Evolutionary conservation across 2,797 vertebrate species (phyloP), one percentile per base, ranked within the genome.

Genomic region (Martes flavigula): DNA sequence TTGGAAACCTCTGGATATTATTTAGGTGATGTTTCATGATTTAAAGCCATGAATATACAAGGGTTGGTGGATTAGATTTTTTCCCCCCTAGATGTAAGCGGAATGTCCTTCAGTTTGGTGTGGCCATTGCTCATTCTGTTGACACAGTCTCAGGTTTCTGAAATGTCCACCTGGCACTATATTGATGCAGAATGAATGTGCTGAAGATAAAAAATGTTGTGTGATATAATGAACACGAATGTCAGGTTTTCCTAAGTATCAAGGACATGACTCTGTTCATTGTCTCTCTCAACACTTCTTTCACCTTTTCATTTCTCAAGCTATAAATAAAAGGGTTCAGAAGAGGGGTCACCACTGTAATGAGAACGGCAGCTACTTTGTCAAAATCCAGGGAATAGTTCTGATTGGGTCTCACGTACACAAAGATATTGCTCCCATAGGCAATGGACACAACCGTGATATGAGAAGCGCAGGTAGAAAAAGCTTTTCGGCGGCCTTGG

Each of bases 311-410:
- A 94, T 95, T 97, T 12, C 78, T 90, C 23, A 97, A 87, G n/a
- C 85, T 97, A 12, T 94, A 96, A 68, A 96, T 96, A 40, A 97
- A 96, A 90, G 90, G 93, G 17, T 97, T 97, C 56, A 97, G 87
- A 23, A 97, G 83, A 43, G 96, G 93, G 11, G 91, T 96, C n/a
- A 97, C 84, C 30, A 95, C 35, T 2, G 90, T 96, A 48, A 78
- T 95, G 58, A 94, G 91, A 14, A 96, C 79, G 84, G 75, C 27
- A 12, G 85, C 87, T 43, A 96, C 66, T 66, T 97, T 97, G 91
- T 97, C 81, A 73, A 96, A 94, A n/a, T 92, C n/a, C 58, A 96
- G 43, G 3, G 96, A 94, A 21, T 86, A 56, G 23, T 51, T 97
- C 81, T 87, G 93, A 43, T n/a, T 96, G n/a, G 95, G 94, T 58